Evolutionary conservation across 37 sponge, comb jelly and placozoan genomes (phyloP), one percentile per base, ranked within the genome.

Genomic region (Petrosia ficiformis): DNA sequence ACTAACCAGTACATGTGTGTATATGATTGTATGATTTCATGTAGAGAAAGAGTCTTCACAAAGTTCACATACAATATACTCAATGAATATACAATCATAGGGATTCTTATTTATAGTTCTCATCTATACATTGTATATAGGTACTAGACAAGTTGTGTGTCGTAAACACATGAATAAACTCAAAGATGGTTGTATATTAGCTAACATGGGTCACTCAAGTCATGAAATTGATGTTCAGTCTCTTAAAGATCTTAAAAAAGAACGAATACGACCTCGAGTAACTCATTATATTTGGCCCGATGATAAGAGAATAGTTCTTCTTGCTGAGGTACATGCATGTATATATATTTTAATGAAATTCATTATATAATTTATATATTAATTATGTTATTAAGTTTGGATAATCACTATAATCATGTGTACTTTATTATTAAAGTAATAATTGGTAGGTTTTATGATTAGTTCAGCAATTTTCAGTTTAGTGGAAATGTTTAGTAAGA

Each of bases 161-260:
- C 66, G 83, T 3, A 80, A 86, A 65, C 92, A 95, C 58, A 70
- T 95, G 81, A 80, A 92, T 16, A 76, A 76, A 14, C 39, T 95
- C 71, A 95, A 92, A 74, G 57, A 39, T 22, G 87, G 90, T 57
- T 88, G 90, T 67, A 89, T 95, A 21, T 52, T 95, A 24, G 74
- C 83, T 64, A 95, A 95, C 76, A 92, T 95, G 92, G 96, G 96
- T 37, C 96, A 95, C 83, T 80, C 89, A 61, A 76, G 72, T 22
- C 73, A 80, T n/a, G 96, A 95, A 80, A 95, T 95, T 42, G 89
- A 95, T 82, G 59, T 95, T 32, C 76, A 74, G 4, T 58, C 76
- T 5, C 82, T 86, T 24, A 81, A 69, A 31, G 80, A 74, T 0
- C 60, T 85, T 28, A 81, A 74, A 57, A 75, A 35, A 70, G 91